Conservation (phyloP, 2,888 invertebrate species). For the Drosophila pseudotalamancana region DNA sequence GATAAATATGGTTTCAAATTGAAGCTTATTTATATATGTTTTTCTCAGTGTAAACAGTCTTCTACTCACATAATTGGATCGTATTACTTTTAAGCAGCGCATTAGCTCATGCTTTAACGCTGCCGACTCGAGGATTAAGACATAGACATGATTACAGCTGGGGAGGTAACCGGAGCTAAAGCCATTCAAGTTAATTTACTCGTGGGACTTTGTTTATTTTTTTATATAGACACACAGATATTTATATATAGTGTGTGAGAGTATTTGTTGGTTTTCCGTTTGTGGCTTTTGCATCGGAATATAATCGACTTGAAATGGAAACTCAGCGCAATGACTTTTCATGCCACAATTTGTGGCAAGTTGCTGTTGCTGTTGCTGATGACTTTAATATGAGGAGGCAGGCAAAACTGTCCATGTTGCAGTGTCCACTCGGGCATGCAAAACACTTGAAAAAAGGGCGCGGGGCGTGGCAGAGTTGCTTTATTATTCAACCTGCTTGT, state of each 20-base stretch:
- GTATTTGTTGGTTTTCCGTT: constrained; percentile 14
- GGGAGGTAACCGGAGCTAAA: constrained; percentile 41
- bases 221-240: background rate
- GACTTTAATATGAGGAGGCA: constrained; percentile 46
- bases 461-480: constrained; percentile 34
- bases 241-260: too few relatives aligned
- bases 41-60: background rate
- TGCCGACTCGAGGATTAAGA: constrained; percentile 14
- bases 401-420: constrained; percentile 54
- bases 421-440: constrained; percentile 70
- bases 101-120: constrained; percentile 23
- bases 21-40: background rate
- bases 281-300: constrained; percentile 39
- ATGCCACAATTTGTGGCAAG: constrained; percentile 14
- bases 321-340: constrained; percentile 73
- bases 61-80: constrained; percentile 11
- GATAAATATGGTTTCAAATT: background rate
- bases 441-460: constrained; percentile 22
- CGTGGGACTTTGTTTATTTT: constrained; percentile 61
- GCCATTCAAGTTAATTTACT: constrained; percentile 70
- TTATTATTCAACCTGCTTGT: constrained; percentile 32
- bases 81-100: constrained; percentile 13
- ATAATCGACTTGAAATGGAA: constrained; percentile 60
- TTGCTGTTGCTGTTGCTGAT: constrained; percentile 25
- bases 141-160: constrained; percentile 20